Percentiles rank a stretch among this genome's conserved stretches.
Conservation (phyloP, 2,888 invertebrate genomes). For the Melolontha melolontha region DNA sequence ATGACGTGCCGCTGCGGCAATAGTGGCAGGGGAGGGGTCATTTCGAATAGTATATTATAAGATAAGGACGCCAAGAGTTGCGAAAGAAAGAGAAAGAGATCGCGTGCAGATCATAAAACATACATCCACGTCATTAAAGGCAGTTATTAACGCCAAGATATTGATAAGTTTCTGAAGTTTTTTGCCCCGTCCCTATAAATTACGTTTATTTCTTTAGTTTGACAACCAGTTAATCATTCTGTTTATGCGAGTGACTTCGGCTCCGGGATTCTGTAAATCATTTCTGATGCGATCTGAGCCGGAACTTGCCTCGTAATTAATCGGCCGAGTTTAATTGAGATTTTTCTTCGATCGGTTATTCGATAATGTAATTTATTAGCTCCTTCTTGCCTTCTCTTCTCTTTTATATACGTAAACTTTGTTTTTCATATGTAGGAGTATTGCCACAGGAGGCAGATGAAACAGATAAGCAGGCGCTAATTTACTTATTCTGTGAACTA, state of each 20-base stretch:
- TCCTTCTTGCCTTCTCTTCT: conserved; percentile 50
- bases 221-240: conserved; percentile 65
- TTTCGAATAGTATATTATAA: conserved; percentile 29
- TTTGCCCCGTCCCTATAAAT: conserved; percentile 64
- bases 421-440: neutral
- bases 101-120: conserved; percentile 59
- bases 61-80: conserved; percentile 11
- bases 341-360: conserved; percentile 62
- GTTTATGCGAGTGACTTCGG: conserved; percentile 64
- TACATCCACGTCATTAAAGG: conserved; percentile 65
- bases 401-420: conserved; percentile 39
- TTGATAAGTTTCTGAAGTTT: conserved; percentile 66
- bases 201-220: conserved; percentile 66
- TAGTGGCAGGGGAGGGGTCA: conserved; percentile 22
- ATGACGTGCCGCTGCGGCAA: conserved; percentile 23
- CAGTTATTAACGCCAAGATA: conserved; percentile 66
- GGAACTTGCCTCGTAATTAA: conserved; percentile 63
- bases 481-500: conserved; percentile 1
- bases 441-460: conserved; percentile 3
- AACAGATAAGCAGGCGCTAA: neutral
- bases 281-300: conserved; percentile 60
- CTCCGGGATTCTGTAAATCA: conserved; percentile 63
- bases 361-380: conserved; percentile 62
- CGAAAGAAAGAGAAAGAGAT: conserved; percentile 41
- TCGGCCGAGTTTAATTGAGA: conserved; percentile 64